A percentile compares a stretch with the other conserved stretches of the same genome.
Evolutionary conservation across 1,140 invertebrate species (phyloP).

Genomic region (Sinella curviseta): DNA sequence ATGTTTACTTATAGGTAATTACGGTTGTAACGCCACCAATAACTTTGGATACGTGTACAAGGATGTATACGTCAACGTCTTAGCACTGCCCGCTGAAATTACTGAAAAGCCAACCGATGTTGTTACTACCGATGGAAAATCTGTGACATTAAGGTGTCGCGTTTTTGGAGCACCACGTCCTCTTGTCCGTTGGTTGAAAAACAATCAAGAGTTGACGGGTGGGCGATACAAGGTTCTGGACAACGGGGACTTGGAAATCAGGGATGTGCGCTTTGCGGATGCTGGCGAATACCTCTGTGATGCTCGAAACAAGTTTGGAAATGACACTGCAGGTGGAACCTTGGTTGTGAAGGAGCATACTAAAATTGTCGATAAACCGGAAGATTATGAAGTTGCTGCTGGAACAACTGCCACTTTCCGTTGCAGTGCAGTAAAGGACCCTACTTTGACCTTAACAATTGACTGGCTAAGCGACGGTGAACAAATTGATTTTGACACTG

Average conservation of each 20-base stretch:
- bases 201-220: conserved; percentile 78
- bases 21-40: conserved; percentile 97
- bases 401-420: conserved; percentile 87
- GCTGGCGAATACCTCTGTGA: conserved; percentile 86
- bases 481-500: conserved; percentile 80
- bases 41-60: conserved; percentile 96
- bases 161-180: conserved; percentile 96
- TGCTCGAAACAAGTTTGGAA: conserved; percentile 90
- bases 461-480: conserved; percentile 84
- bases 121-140: conserved; percentile 78
- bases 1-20: conserved; percentile 53
- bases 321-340: conserved; percentile 70
- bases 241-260: conserved; percentile 82
- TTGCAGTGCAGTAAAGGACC: conserved; percentile 86
- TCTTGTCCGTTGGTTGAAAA: conserved; percentile 87
- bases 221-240: conserved; percentile 71
- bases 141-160: conserved; percentile 80
- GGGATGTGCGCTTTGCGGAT: conserved; percentile 78
- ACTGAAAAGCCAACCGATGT: conserved; percentile 73
- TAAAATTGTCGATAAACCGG: conserved; percentile 78
- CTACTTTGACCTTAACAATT: conserved; percentile 75
- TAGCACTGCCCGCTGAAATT: conserved; percentile 88
- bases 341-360: conserved; percentile 84
- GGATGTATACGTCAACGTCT: conserved; percentile 95
- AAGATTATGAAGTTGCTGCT: conserved; percentile 86